A percentile compares a stretch with the other conserved stretches of the same genome.
Evolutionary conservation across 2,888 invertebrate genomes (phyloP).

Genomic region (Diarsia brunnea): DNA sequence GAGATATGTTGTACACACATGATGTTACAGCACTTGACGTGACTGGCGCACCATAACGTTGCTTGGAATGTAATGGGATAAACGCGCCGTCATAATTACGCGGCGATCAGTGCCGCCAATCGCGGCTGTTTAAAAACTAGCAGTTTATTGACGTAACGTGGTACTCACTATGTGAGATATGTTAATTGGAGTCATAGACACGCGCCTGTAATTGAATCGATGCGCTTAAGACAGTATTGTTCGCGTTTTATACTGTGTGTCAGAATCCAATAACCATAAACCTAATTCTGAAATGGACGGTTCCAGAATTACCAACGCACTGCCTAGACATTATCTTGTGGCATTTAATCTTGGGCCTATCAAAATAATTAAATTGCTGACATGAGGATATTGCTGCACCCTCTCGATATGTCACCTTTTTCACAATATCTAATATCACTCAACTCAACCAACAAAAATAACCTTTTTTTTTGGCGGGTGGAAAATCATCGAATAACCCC

Average conservation of each 20-base stretch:
- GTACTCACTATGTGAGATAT: conserved; percentile 45
- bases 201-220: conserved; percentile 44
- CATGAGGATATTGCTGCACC: not conserved
- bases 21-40: conserved; percentile 18
- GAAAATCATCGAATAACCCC: no score
- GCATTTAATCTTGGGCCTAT: not conserved
- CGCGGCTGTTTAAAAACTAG: conserved; percentile 39
- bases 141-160: conserved; percentile 51
- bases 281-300: conserved; percentile 1
- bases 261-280: conserved; percentile 30
- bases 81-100: conserved; percentile 39
- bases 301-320: not conserved
- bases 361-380: conserved; percentile 1
- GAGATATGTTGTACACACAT: conserved; percentile 9
- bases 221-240: conserved; percentile 24
- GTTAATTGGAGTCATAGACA: conserved; percentile 50
- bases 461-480: no score
- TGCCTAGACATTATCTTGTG: conserved; percentile 1
- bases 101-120: conserved; percentile 35
- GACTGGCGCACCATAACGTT: conserved; percentile 34
- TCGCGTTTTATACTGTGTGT: conserved; percentile 32
- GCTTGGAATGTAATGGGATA: conserved; percentile 41
- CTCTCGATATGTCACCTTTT: not conserved
- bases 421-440: not conserved
- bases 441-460: not conserved